These are phyloP conservation scores for Brachymystax lenok DNA, from an alignment of 2,797 vertebrate species.

Conservation along the genomic window DNA sequence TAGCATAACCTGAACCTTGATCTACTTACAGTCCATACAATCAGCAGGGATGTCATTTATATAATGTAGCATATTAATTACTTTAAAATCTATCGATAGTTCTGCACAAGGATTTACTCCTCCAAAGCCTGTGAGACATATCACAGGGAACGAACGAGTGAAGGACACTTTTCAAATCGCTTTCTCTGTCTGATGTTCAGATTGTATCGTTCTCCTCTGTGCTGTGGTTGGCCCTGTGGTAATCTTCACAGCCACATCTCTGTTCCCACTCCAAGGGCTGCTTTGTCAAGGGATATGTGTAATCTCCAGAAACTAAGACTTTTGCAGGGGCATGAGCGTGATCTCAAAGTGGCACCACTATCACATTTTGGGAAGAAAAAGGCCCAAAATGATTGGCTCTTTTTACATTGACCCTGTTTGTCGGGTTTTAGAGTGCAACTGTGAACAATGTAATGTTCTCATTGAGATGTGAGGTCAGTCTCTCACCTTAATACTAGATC, in stretches of 20 bases:
- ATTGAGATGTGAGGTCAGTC: too few species aligned
- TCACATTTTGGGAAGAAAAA: background rate
- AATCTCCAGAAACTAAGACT: conserved; percentile 37
- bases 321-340: conserved; percentile 21
- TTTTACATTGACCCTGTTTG: background rate
- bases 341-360: conserved; percentile 23
- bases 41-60: background rate
- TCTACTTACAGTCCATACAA: too few species aligned
- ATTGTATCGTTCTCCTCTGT: conserved; percentile 39
- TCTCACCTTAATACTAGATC: too few species aligned
- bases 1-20: too few species aligned
- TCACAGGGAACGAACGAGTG: conserved; percentile 11
- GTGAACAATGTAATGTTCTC: too few species aligned
- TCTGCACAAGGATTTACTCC: conserved; percentile 22
- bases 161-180: background rate
- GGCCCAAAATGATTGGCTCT: background rate
- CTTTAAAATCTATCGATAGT: conserved; percentile 13
- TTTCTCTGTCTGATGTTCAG: conserved; percentile 25
- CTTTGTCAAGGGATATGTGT: conserved; percentile 54
- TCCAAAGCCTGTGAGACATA: conserved; percentile 28
- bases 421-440: background rate
- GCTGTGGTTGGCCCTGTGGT: conserved; percentile 11
- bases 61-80: conserved; percentile 20
- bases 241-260: background rate
- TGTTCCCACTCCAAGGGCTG: conserved; percentile 33